Evolutionary conservation across 2,888 invertebrate genomes (phyloP), one percentile per base, ranked within the genome.

Genomic region (Parochlus steinenii): DNA sequence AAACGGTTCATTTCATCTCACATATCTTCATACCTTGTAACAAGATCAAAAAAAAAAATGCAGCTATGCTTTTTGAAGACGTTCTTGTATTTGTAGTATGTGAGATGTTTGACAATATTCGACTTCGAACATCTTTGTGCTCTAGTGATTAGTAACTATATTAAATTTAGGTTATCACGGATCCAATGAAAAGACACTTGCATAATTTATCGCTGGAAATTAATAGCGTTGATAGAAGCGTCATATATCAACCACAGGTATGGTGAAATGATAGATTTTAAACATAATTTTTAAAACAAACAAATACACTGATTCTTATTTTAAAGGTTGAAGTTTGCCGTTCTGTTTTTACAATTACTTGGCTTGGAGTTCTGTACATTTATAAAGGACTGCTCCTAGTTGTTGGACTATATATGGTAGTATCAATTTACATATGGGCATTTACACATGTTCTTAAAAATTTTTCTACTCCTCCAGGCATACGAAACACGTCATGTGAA

Each of bases 401-500:
- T 19, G 86, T 89, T 40, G 90, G 89, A 0, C 80, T 87, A 4
- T 90, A 87, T 61, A 89, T 90, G 89, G n/a, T n/a, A n/a, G n/a
- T n/a, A n/a, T n/a, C n/a, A n/a, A n/a, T n/a, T n/a, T n/a, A n/a
- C n/a, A n/a, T n/a, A n/a, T n/a, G n/a, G n/a, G n/a, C n/a, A n/a
- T n/a, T n/a, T n/a, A n/a, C n/a, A n/a, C n/a, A n/a, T n/a, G n/a
- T n/a, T n/a, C n/a, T n/a, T n/a, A n/a, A n/a, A n/a, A n/a, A n/a
- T n/a, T n/a, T n/a, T n/a, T n/a, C n/a, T n/a, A n/a, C n/a, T n/a
- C n/a, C n/a, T n/a, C n/a, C n/a, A n/a, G n/a, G 90, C 90, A 1
- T 90, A 90, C 90, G 87, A 89, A 62, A 92, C 90, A 7, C 71
- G 85, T 33, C 77, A 82, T 54, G 86, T 92, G 16, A 87, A 89